These are phyloP conservation scores for Grammomys surdaster DNA, from an alignment of 2,113 vertebrate species.

Conservation along the genomic window DNA sequence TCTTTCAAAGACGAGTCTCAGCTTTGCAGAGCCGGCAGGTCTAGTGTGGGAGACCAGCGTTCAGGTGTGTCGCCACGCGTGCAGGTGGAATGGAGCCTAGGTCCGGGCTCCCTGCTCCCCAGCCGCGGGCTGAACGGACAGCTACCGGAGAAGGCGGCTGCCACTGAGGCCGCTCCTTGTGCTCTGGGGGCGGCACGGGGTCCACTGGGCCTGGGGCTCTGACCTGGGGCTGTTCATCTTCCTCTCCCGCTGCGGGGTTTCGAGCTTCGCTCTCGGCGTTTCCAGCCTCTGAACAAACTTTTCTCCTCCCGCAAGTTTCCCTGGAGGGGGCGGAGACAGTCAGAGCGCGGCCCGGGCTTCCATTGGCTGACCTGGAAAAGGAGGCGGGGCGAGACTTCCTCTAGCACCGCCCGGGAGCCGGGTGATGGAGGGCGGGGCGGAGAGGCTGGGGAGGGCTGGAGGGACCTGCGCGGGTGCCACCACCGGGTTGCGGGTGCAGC, in stretches of 20 bases:
- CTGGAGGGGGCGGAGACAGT: conserved; percentile 63
- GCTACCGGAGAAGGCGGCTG: conserved; percentile 68
- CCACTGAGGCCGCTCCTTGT: neutral
- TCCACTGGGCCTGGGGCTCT: conserved; percentile 47
- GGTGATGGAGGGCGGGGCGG: neutral
- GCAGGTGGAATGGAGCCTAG: conserved; percentile 51
- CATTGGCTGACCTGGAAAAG: conserved; percentile 51
- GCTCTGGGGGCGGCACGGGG: conserved; percentile 26
- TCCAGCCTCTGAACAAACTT: conserved; percentile 77
- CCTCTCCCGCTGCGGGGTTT: neutral
- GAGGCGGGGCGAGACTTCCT: neutral
- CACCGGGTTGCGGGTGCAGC: rapidly evolving
- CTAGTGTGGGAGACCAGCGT: neutral
- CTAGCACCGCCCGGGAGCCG: rapidly evolving
- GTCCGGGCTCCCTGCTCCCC: neutral
- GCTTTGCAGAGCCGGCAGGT: neutral
- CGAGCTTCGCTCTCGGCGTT: neutral
- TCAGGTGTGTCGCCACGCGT: conserved; percentile 44
- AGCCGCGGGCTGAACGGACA: neutral
- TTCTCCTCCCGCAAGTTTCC: conserved; percentile 74
- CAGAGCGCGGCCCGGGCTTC: conserved; percentile 39
- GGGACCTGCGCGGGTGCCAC: neutral
- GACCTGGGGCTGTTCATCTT: conserved; percentile 70
- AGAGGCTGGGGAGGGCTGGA: neutral
- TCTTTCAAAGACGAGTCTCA: neutral